A percentile compares a stretch with the other conserved stretches of the same genome.
Conservation (phyloP, 2,888 invertebrate genomes). For the Onchidella celtica region DNA sequence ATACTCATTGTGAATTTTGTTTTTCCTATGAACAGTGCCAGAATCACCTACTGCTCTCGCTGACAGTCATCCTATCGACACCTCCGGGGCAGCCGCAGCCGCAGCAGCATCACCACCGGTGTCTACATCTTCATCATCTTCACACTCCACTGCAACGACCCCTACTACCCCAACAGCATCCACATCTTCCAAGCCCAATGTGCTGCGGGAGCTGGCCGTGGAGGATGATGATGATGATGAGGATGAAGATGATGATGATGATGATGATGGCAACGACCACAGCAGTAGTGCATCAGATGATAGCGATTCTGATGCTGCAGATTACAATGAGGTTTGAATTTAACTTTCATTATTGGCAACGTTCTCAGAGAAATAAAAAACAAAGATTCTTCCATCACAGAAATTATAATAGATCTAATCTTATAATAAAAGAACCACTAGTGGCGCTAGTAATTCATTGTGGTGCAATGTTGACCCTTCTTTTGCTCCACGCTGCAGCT, state of each 20-base stretch:
- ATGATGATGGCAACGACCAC: constrained; percentile 33
- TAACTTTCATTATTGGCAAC: background rate
- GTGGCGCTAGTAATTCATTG: no score
- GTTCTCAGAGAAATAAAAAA: no score
- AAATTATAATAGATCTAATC: no score
- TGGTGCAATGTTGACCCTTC: no score
- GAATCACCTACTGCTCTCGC: constrained; percentile 42
- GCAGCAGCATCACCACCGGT: constrained; percentile 43
- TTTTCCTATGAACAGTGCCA: constrained; percentile 31
- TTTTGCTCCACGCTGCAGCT: no score
- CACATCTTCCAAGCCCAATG: constrained; percentile 32
- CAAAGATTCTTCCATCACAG: no score
- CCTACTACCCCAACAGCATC: constrained; percentile 44
- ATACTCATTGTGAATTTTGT: no score
- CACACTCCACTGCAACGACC: constrained; percentile 56
- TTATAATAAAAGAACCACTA: no score
- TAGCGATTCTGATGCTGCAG: constrained; percentile 61
- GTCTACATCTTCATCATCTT: constrained; percentile 29
- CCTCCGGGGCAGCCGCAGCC: constrained; percentile 12
- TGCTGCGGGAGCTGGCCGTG: background rate
- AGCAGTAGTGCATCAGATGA: constrained; percentile 54
- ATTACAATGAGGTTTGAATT: constrained; percentile 63
- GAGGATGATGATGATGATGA: constrained; percentile 40
- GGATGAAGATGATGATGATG: constrained; percentile 28
- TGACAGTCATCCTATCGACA: constrained; percentile 41